These are phyloP conservation scores for Picus viridis DNA, from an alignment of 2,797 vertebrate genomes.

Conservation along the genomic window DNA sequence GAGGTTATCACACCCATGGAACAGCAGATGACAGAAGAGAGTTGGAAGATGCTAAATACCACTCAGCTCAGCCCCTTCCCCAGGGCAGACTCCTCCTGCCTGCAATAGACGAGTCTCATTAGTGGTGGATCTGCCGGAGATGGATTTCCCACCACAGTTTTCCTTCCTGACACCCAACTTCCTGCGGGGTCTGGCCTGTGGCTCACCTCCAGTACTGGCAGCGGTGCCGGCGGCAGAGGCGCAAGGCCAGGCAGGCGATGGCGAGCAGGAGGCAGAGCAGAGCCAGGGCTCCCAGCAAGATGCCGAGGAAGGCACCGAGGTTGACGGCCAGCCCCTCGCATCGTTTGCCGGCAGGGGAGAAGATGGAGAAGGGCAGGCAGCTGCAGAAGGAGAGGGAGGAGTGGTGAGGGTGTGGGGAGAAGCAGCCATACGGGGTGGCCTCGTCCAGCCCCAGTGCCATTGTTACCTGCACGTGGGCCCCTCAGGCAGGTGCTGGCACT, in stretches of 20 bases:
- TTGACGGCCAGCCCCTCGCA: conserved; percentile 71
- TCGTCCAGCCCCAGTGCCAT: accelerated
- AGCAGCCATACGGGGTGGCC: accelerated
- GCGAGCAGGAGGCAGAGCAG: conserved; percentile 67
- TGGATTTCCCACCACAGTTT: background rate
- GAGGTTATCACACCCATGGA: background rate
- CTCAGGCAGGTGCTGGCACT: conserved; percentile 61
- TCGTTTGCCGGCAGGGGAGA: background rate
- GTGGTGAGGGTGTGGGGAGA: accelerated
- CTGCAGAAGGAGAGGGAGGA: conserved; percentile 29
- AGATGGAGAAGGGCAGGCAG: conserved; percentile 75
- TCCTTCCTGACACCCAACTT: background rate
- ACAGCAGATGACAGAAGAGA: background rate
- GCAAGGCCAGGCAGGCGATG: background rate
- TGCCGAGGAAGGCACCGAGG: conserved; percentile 64
- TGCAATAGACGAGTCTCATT: accelerated
- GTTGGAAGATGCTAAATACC: background rate
- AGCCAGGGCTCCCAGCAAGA: conserved; percentile 74
- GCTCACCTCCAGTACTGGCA: background rate
- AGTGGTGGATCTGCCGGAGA: background rate
- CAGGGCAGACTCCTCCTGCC: background rate
- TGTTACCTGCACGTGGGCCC: conserved; percentile 72
- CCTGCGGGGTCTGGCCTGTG: accelerated
- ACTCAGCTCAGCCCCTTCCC: background rate
- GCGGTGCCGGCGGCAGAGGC: background rate